Evolutionary conservation across 2,113 vertebrate genomes (phyloP).

Genomic region (Rhynchomys soricoides): DNA sequence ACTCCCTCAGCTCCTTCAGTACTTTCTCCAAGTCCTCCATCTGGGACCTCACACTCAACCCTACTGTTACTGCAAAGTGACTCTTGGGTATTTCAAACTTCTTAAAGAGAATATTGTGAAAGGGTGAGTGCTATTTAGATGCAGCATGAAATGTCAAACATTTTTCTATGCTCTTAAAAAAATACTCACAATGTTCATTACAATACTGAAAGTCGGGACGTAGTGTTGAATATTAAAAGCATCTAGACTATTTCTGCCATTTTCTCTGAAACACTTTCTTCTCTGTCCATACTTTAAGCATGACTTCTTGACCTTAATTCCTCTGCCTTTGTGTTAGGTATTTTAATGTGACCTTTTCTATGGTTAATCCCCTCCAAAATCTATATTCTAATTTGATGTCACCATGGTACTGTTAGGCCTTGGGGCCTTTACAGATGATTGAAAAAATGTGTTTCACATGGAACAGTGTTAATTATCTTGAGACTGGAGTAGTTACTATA

Average conservation of each 20-base stretch:
- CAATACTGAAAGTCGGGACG: slow-evolving; percentile 44
- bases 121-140: slow-evolving; percentile 45
- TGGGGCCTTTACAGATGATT: background rate
- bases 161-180: slow-evolving; percentile 36
- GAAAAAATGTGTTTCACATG: background rate
- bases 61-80: no score
- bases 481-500: background rate
- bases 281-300: background rate
- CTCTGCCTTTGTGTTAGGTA: background rate
- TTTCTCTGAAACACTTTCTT: slow-evolving; percentile 28
- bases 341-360: slow-evolving; percentile 32
- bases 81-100: no score
- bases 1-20: no score
- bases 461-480: background rate
- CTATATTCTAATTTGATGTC: background rate
- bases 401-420: background rate
- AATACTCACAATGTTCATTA: background rate
- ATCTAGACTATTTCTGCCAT: background rate
- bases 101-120: slow-evolving; percentile 37
- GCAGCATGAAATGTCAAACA: slow-evolving; percentile 46
- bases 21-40: no score
- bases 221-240: slow-evolving; percentile 5
- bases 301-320: background rate
- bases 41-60: no score
- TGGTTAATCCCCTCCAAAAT: background rate